Evolutionary conservation across 2,888 invertebrate genomes (phyloP).

Genomic region (Drosophila leonis): DNA sequence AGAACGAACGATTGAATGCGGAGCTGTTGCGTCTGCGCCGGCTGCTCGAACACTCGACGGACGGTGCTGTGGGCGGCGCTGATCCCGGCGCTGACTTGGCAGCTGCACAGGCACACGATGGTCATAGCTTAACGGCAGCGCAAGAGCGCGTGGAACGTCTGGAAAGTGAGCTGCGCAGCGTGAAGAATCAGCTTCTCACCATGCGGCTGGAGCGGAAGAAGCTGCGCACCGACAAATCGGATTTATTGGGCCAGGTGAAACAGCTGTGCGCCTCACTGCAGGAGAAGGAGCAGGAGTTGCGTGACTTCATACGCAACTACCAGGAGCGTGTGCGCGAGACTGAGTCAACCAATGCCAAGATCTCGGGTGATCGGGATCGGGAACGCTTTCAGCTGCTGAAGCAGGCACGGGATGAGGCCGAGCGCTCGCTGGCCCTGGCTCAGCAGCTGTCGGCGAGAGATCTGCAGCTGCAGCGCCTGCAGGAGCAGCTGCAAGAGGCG

Average conservation of each 20-base stretch:
- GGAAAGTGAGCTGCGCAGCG: conserved; percentile 84
- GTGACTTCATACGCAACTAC: conserved; percentile 97
- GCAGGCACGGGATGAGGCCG: conserved; percentile 95
- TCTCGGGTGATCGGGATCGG: conserved; percentile 91
- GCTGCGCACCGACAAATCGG: conserved; percentile 96
- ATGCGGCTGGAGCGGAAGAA: conserved; percentile 96
- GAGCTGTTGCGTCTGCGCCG: conserved; percentile 84
- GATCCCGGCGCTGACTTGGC: conserved; percentile 84
- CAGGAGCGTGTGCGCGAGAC: conserved; percentile 95
- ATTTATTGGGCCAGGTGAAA: conserved; percentile 96
- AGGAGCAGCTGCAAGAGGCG: conserved; percentile 94
- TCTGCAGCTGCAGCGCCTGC: conserved; percentile 93
- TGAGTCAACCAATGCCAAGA: conserved; percentile 88
- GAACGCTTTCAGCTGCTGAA: conserved; percentile 95
- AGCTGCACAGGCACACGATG: conserved; percentile 85
- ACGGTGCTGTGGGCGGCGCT: conserved; percentile 87
- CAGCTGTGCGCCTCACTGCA: conserved; percentile 96
- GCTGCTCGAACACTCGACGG: conserved; percentile 87
- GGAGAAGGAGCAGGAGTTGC: conserved; percentile 96
- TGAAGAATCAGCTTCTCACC: conserved; percentile 86
- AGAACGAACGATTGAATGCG: conserved; percentile 90
- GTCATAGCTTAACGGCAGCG: conserved; percentile 79
- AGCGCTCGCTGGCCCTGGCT: conserved; percentile 93
- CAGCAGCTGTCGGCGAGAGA: conserved; percentile 95
- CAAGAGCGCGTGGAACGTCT: conserved; percentile 86